A percentile compares a stretch with the other conserved stretches of the same genome.
Conservation (phyloP, 2,888 invertebrate genomes). For the Gymnoscelis rufifasciata region DNA sequence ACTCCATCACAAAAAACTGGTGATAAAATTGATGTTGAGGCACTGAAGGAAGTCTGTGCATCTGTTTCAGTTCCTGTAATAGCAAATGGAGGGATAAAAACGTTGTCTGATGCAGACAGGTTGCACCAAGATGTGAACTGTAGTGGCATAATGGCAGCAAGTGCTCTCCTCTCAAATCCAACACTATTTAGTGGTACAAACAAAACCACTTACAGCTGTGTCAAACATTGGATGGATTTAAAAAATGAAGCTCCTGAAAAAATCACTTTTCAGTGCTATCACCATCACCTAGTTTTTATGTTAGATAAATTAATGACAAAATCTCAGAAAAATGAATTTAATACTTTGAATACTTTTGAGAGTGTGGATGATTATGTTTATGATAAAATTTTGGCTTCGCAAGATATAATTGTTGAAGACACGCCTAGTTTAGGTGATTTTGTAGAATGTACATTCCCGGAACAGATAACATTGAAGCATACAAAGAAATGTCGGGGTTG, state of each 20-base stretch:
- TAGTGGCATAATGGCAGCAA: conserved; percentile 94
- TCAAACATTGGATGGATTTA: conserved; percentile 89
- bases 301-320: conserved; percentile 88
- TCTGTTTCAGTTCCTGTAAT: conserved; percentile 89
- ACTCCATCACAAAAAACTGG: conserved; percentile 89
- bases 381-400: conserved; percentile 70
- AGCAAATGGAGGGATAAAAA: conserved; percentile 94
- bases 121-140: conserved; percentile 84
- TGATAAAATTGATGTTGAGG: conserved; percentile 84
- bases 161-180: conserved; percentile 94
- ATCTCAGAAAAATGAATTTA: conserved; percentile 86
- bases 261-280: conserved; percentile 90
- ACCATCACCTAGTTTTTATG: conserved; percentile 98
- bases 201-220: conserved; percentile 85
- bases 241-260: conserved; percentile 80
- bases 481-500: conserved; percentile 63
- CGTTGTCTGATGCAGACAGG: conserved; percentile 83
- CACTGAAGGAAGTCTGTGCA: conserved; percentile 85
- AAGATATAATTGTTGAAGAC: conserved; percentile 34
- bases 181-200: conserved; percentile 88
- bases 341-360: conserved; percentile 83
- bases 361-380: conserved; percentile 85
- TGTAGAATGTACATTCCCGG: conserved; percentile 57
- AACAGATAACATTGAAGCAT: conserved; percentile 64
- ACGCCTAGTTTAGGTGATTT: conserved; percentile 46